Conservation (phyloP, 2,113 vertebrate species). For the Nannobrachium achirus region DNA sequence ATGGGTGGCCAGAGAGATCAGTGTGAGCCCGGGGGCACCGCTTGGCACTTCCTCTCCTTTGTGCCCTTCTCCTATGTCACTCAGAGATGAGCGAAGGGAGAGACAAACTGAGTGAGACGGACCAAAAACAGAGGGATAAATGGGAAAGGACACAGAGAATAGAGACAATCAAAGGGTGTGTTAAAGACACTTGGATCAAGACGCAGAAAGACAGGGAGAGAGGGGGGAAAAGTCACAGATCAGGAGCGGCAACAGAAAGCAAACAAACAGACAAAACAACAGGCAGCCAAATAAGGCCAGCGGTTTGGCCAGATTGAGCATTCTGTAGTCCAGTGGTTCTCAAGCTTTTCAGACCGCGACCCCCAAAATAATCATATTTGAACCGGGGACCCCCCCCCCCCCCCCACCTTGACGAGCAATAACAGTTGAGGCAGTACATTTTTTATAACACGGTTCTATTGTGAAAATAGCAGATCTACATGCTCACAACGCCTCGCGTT, state of each 20-base stretch:
- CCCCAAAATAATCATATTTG: too few species aligned
- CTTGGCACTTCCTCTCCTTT: constrained; percentile 65
- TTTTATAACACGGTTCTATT: too few species aligned
- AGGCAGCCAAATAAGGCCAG: constrained; percentile 25
- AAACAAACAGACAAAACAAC: not conserved
- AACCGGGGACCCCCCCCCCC: too few species aligned
- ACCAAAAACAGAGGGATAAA: constrained; percentile 18
- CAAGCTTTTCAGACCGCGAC: too few species aligned
- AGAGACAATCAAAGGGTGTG: constrained; percentile 3
- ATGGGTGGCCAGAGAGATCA: constrained; percentile 57
- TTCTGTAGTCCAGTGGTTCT: constrained; percentile 48
- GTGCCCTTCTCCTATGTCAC: constrained; percentile 59
- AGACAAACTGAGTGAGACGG: not conserved
- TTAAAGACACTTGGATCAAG: too few species aligned
- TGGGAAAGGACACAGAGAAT: constrained; percentile 14
- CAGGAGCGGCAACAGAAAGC: too few species aligned
- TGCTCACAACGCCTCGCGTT: too few species aligned
- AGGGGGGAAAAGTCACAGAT: constrained; percentile 21
- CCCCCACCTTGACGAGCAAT: too few species aligned
- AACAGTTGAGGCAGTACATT: too few species aligned
- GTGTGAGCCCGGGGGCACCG: constrained; percentile 63
- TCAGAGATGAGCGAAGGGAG: constrained; percentile 42
- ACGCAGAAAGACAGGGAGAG: constrained; percentile 38
- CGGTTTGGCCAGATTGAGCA: constrained; percentile 36
- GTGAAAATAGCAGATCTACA: too few species aligned